Evolutionary conservation across 1,140 invertebrate genomes (phyloP).

Genomic region (Zaprionus taronus): DNA sequence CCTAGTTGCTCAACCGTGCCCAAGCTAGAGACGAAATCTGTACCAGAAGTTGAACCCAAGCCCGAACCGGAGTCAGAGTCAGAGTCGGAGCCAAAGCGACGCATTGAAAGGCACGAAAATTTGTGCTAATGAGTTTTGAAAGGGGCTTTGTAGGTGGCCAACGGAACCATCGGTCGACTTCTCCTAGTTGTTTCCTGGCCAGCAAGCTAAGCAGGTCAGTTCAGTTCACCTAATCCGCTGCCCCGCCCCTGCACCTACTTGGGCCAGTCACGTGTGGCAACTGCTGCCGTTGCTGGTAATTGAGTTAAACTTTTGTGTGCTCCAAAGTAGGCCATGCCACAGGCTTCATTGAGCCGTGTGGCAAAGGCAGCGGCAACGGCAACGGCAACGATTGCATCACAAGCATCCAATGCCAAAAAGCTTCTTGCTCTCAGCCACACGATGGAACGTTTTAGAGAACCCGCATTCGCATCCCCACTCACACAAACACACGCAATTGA

Average conservation of each 20-base stretch:
- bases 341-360: constrained; percentile 54
- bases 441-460: constrained; percentile 66
- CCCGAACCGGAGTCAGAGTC: neutral
- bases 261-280: neutral
- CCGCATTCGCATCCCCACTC: neutral
- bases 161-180: constrained; percentile 14
- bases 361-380: neutral
- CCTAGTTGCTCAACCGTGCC: constrained; percentile 38
- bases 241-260: neutral
- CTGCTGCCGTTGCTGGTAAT: constrained; percentile 52
- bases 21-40: neutral
- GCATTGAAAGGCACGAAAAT: constrained; percentile 73
- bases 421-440: constrained; percentile 23
- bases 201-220: constrained; percentile 61
- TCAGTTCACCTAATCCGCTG: constrained; percentile 1
- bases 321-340: constrained; percentile 63
- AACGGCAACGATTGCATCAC: constrained; percentile 63
- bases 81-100: neutral
- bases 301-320: constrained; percentile 78
- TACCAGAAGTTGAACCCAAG: neutral
- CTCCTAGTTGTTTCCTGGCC: constrained; percentile 42
- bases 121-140: constrained; percentile 83
- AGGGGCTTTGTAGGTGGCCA: constrained; percentile 68
- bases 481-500: constrained; percentile 34
- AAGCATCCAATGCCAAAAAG: constrained; percentile 40